Evolutionary conservation across 2,888 invertebrate species (phyloP).

Genomic region (Synanthedon andrenaeformis): DNA sequence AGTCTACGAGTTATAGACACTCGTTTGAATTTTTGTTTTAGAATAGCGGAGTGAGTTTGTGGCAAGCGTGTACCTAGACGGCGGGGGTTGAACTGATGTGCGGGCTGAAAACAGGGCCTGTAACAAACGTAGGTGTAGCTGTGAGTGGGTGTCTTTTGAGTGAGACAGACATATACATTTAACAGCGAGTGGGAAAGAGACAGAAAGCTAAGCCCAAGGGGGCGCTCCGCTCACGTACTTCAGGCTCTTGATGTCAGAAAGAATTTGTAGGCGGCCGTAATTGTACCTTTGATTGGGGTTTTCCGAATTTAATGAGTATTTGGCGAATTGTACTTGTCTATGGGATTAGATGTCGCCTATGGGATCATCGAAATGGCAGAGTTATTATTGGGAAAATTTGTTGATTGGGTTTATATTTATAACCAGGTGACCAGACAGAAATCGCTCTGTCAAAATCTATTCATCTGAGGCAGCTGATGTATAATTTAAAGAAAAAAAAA

Average conservation of each 20-base stretch:
- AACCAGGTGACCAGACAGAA: too few relatives aligned
- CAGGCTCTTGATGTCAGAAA: constrained; percentile 33
- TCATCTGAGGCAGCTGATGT: too few relatives aligned
- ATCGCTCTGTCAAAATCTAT: too few relatives aligned
- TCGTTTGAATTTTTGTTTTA: constrained; percentile 8
- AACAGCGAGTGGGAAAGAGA: constrained; percentile 16
- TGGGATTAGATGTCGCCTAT: neutral
- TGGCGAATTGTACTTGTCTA: neutral
- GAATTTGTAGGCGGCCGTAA: constrained; percentile 57
- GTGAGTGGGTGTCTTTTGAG: constrained; percentile 48
- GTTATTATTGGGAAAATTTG: neutral
- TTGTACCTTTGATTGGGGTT: constrained; percentile 49
- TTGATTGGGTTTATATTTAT: too few relatives aligned
- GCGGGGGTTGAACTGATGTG: constrained; percentile 43
- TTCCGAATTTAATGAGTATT: constrained; percentile 44
- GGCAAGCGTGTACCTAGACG: constrained; percentile 21
- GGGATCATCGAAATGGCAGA: neutral
- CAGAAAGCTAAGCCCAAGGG: constrained; percentile 24
- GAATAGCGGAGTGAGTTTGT: neutral
- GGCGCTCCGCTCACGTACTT: constrained; percentile 34
- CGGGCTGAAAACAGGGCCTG: constrained; percentile 52
- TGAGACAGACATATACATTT: constrained; percentile 18
- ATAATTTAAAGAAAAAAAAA: too few relatives aligned
- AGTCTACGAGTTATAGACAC: constrained; percentile 3
- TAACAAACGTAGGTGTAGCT: constrained; percentile 31